Conservation (phyloP, 2,797 vertebrate species). For the Gymnoscopelus microlampas region DNA sequence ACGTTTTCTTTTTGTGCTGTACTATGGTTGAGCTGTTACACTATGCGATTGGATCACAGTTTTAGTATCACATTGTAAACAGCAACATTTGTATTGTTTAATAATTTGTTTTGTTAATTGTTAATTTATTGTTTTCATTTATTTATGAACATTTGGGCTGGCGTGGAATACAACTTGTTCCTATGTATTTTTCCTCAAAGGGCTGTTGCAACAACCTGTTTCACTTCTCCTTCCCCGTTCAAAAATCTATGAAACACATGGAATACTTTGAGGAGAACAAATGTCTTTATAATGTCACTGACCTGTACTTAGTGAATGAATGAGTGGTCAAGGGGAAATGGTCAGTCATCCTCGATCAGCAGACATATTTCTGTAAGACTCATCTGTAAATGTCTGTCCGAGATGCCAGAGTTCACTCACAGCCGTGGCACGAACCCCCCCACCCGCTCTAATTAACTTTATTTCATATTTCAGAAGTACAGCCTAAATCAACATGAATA, state of each 20-base stretch:
- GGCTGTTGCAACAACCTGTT: too few species aligned
- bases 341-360: slow-evolving; percentile 65
- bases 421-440: slow-evolving; percentile 58
- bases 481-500: slow-evolving; percentile 75
- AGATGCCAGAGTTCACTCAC: slow-evolving; percentile 49
- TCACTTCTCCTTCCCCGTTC: background rate
- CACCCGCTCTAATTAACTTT: slow-evolving; percentile 70
- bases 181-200: too few species aligned
- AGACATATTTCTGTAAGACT: slow-evolving; percentile 62
- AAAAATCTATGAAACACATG: slow-evolving; percentile 22
- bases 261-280: slow-evolving; percentile 20
- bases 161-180: too few species aligned
- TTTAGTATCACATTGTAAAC: too few species aligned
- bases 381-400: slow-evolving; percentile 61
- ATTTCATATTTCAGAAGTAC: slow-evolving; percentile 75
- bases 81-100: too few species aligned
- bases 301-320: slow-evolving; percentile 9
- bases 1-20: too few species aligned
- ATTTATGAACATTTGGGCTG: too few species aligned
- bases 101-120: too few species aligned
- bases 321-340: slow-evolving; percentile 52
- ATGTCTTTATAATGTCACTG: background rate
- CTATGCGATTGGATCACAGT: too few species aligned
- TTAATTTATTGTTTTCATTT: too few species aligned
- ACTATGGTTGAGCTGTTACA: too few species aligned